phyloP scores from a whole-genome alignment of 2,113 vertebrate genomes.

The Dasypus novemcinctus region DNA sequence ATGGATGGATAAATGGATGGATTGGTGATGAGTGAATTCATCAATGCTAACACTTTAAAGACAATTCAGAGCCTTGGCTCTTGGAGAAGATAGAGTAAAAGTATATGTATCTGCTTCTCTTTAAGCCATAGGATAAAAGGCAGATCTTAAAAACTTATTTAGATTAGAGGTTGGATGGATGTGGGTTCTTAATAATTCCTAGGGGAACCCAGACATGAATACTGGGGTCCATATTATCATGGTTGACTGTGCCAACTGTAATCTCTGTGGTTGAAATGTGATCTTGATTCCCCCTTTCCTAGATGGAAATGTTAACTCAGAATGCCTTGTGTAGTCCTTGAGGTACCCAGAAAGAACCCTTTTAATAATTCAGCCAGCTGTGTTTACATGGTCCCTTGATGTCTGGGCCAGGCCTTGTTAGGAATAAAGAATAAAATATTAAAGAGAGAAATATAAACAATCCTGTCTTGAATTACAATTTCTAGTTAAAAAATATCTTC shows the following conservation, averaged over 20 bases:
- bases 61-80: background rate
- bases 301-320: conserved; percentile 36
- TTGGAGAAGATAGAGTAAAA: background rate
- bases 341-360: background rate
- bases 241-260: background rate
- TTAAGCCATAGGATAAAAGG: background rate
- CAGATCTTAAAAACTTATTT: background rate
- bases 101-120: background rate
- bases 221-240: background rate
- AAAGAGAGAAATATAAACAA: conserved; percentile 71
- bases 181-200: background rate
- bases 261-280: background rate
- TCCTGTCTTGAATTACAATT: conserved; percentile 58
- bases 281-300: background rate
- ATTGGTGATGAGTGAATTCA: background rate
- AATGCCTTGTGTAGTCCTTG: conserved; percentile 48
- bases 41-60: background rate
- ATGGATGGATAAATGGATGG: background rate
- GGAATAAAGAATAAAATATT: conserved; percentile 74
- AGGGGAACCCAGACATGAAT: background rate
- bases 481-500: conserved; percentile 42
- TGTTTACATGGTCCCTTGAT: conserved; percentile 64
- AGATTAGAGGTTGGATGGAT: background rate
- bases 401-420: conserved; percentile 62
- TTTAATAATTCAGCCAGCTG: conserved; percentile 71